These are phyloP conservation scores for Lophius americanus DNA, from an alignment of 2,797 vertebrate species.

Conservation along the genomic window DNA sequence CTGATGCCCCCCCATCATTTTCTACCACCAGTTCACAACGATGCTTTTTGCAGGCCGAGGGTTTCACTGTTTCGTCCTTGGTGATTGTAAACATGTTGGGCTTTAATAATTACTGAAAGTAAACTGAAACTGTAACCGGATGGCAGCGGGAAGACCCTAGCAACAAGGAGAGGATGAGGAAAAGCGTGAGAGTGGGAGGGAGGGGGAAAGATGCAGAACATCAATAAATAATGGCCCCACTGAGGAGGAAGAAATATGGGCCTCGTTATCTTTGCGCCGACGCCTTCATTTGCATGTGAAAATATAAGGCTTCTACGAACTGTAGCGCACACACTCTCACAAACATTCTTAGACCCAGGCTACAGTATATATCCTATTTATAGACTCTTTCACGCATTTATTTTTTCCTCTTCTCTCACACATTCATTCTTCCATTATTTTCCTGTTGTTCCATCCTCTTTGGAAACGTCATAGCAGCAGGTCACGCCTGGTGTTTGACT, in stretches of 20 bases:
- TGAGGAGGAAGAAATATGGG: slow-evolving; percentile 86
- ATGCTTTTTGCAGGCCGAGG: slow-evolving; percentile 13
- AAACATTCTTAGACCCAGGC: slow-evolving; percentile 45
- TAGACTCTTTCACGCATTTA: slow-evolving; percentile 62
- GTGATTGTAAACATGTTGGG: slow-evolving; percentile 45
- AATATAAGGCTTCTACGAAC: slow-evolving; percentile 76
- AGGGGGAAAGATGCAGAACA: slow-evolving; percentile 81
- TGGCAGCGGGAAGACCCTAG: slow-evolving; percentile 79
- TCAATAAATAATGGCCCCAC: slow-evolving; percentile 88
- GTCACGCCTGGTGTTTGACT: slow-evolving; percentile 31
- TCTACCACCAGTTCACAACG: slow-evolving; percentile 1
- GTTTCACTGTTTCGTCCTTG: slow-evolving; percentile 43
- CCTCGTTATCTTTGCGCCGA: slow-evolving; percentile 84
- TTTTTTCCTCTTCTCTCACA: slow-evolving; percentile 52
- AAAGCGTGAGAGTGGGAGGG: slow-evolving; percentile 72
- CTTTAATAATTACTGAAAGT: slow-evolving; percentile 71
- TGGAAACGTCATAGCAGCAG: slow-evolving; percentile 32
- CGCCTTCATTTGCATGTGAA: slow-evolving; percentile 86
- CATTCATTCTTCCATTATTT: slow-evolving; percentile 59
- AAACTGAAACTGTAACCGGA: slow-evolving; percentile 59
- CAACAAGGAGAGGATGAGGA: slow-evolving; percentile 83
- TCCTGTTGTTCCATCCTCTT: slow-evolving; percentile 35
- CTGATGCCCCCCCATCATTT: slow-evolving; percentile 21
- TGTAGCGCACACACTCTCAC: slow-evolving; percentile 9
- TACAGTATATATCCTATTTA: slow-evolving; percentile 74